Base-by-base conservation (phyloP, 2,113 vertebrate species). In the Anguilla japonica region DNA sequence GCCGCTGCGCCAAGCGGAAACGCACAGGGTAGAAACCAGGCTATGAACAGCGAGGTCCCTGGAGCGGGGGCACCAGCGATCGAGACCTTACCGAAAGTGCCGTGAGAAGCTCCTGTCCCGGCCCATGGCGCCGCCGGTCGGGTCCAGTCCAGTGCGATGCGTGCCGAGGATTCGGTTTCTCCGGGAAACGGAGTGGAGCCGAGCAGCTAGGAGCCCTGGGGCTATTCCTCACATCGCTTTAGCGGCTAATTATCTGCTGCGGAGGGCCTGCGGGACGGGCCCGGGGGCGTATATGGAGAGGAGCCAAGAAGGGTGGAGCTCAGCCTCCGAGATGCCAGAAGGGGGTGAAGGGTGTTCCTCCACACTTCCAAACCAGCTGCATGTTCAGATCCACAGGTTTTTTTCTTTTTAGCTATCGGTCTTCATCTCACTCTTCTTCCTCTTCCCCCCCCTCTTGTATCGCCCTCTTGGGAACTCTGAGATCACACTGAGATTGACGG, bases 71-170 rank as follows among this genome's bases (percentile, higher is more conserved):
- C 34, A n/a, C 67, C 5, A 11, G 67, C 67, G 90, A 89, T 75
- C 39, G 20, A 39, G 1, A 53, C 87, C 96, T 8, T 97, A 98
- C 97, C 97, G 96, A 97, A 98, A 98, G 94, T 96, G 97, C 91
- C 96, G 96, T 90, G 97, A 96, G 95, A 98, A 97, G 91, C 94
- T 97, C 93, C 96, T 96, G 92, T 98, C 97, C 91, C 97, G 97
- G 91, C 97, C 97, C 98, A 99, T 99, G 94, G 95, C 94, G 95
- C 90, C 88, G 89, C 88, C 1, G 88, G 71, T 75, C 14, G 87
- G 89, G 90, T 92, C 85, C 87, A 67, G 91, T 53, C 50, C 89
- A 91, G 91, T 89, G 5, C 34, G 34, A 39, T 20, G 13, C 79
- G 90, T 83, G 89, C 84, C 86, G 87, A 81, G 84, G 86, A 85